Conservation (phyloP, 2,113 vertebrate genomes). For the Melanotaenia duboulayi region DNA sequence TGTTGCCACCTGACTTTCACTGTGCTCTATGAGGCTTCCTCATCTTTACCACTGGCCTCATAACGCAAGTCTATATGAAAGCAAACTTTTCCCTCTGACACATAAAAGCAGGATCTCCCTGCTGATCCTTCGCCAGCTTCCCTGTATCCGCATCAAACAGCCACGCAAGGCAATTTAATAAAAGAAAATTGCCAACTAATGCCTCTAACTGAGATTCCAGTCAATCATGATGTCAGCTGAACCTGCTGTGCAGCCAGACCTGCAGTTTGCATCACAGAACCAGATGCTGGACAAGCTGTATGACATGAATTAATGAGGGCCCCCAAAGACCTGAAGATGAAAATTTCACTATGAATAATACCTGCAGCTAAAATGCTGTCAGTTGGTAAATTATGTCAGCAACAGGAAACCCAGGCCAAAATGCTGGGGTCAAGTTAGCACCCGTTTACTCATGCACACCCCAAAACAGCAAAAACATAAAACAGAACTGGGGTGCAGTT, state of each 20-base stretch:
- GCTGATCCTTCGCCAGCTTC: slow-evolving; percentile 61
- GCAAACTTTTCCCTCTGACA: slow-evolving; percentile 58
- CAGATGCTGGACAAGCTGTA: slow-evolving; percentile 40
- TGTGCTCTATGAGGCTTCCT: slow-evolving; percentile 13
- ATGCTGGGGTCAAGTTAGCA: slow-evolving; percentile 44
- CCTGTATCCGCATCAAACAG: slow-evolving; percentile 81
- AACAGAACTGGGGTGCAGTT: background rate
- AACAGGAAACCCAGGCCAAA: slow-evolving; percentile 29
- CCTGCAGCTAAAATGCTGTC: slow-evolving; percentile 20
- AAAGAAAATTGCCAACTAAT: slow-evolving; percentile 74
- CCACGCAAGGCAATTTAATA: slow-evolving; percentile 74
- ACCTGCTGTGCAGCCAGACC: slow-evolving; percentile 71
- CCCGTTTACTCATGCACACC: slow-evolving; percentile 45
- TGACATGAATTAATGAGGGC: slow-evolving; percentile 30
- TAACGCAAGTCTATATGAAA: slow-evolving; percentile 67
- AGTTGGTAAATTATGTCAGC: slow-evolving; percentile 57
- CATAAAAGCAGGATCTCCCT: slow-evolving; percentile 72
- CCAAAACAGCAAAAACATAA: background rate
- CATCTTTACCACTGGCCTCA: slow-evolving; percentile 3
- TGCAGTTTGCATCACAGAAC: slow-evolving; percentile 60
- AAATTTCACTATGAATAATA: slow-evolving; percentile 49
- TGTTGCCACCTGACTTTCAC: slow-evolving; percentile 56
- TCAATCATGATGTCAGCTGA: slow-evolving; percentile 26
- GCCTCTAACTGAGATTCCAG: slow-evolving; percentile 60
- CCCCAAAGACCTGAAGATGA: slow-evolving; percentile 43